Evolutionary conservation across 1,140 invertebrate genomes (phyloP), one percentile per base, ranked within the genome.

Genomic region (Eurosta solidaginis): DNA sequence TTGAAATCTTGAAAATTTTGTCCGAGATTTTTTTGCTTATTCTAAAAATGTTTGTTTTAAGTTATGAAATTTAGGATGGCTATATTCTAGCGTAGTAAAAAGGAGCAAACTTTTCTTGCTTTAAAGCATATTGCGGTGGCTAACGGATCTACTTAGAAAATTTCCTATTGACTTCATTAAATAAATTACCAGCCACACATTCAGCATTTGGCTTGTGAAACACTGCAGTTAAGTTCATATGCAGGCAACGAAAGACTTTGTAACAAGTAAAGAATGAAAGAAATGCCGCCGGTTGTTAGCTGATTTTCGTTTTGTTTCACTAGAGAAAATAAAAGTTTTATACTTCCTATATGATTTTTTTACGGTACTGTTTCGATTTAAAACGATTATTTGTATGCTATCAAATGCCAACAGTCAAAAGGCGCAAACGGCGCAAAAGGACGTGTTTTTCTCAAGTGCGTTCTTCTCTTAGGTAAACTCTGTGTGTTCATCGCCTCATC

Each of bases 371-470:
- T 22, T 42, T 40, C n/a, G 17, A 14, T 40, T 33, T 68, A 68
- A 20, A n/a, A n/a, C n/a, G n/a, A n/a, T n/a, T n/a, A n/a, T n/a
- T n/a, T n/a, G n/a, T n/a, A n/a, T n/a, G n/a, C 40, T 68, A 40
- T 68, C 59, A 6, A 40, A 14, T 40, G 33, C 29, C 59, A 68
- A 40, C 17, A 68, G 59, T 40, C 33, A 68, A 42, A 68, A 40
- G 33, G 59, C 59, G 59, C 29, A 68, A 68, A 68, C 59, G 33
- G 59, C 59, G n/a, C n/a, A n/a, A 68, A 68, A 33, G 59, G 40
- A 42, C 59, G 59, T 68, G 29, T 68, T 36, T 42, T 36, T n/a
- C 33, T n/a, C n/a, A n/a, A n/a, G n/a, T n/a, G n/a, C n/a, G 45
- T 17, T 47, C 4, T 47, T 12, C 14, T 47, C 45, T n/a, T n/a